Base-by-base conservation (phyloP, 2,113 vertebrate genomes). In the Bubalus kerabau region DNA sequence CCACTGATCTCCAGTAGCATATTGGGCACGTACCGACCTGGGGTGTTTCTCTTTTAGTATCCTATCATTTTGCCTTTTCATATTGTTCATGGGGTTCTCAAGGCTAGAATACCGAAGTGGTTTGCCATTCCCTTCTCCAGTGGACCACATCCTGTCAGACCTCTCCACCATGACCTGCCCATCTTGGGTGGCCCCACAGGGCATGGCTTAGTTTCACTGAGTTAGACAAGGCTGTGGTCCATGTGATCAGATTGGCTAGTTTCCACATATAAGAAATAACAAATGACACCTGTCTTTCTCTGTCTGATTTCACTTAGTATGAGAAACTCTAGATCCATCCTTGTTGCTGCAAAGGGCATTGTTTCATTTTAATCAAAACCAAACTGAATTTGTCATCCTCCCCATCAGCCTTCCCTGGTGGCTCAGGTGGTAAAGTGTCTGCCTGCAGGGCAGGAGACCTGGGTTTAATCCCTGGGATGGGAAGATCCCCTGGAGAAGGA, bases 101-200 rank as follows among this genome's bases (percentile, higher is more conserved):
- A 60, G 59, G 59, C 12, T 14, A 60, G 26, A 60, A 60, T 14
- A 28, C 59, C 28, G 12, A 60, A 6, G 26, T 60, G 59, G 12
- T 14, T 60, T 60, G 26, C 26, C 59, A 30, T 60, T 60, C 59
- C 59, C 26, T 60, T 60, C 26, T 60, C 26, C 12, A 60, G 59
- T 30, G 26, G 59, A 60, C 26, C 59, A 30, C 26, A 30, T 30
- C 14, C 59, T 30, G 26, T 60, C 59, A 60, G 59, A 60, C 26
- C 12, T 60, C 26, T 60, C 12, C 26, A 60, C 12, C 26, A 60
- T 60, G 59, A 26, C 59, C 59, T 1, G 26, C 0, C 26, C 0
- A 0, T 7, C 26, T 30, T 60, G 59, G 59, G 12, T 60, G 26
- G 59, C 59, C 59, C 59, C 28, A 3, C 28, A 62, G 0, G 2